phyloP scores from a whole-genome alignment of 2,888 invertebrate genomes.

The Siphlonurus alternatus region DNA sequence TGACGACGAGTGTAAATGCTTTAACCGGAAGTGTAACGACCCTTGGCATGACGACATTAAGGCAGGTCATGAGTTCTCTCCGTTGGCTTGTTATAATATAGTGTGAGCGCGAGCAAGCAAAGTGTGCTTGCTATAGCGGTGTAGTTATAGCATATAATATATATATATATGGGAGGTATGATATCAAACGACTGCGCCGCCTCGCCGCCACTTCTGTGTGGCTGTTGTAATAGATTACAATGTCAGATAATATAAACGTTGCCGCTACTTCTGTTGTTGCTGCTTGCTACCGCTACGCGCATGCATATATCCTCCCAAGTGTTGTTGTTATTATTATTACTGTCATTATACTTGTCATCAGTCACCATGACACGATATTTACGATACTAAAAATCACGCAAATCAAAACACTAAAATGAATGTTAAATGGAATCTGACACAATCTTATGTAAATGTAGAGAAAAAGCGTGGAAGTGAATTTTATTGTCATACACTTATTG shows the following conservation, averaged over 20 bases:
- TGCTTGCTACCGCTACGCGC: background rate
- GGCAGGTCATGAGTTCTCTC: background rate
- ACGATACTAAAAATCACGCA: background rate
- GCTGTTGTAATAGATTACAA: background rate
- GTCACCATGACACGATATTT: too few species aligned
- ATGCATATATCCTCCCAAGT: background rate
- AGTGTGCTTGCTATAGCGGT: background rate
- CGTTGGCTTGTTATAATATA: too few species aligned
- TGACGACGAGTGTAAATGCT: too few species aligned
- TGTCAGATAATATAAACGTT: background rate
- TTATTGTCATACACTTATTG: too few species aligned
- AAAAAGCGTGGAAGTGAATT: too few species aligned
- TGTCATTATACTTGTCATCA: background rate
- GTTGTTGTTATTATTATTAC: too few species aligned
- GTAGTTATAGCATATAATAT: too few species aligned
- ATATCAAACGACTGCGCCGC: background rate
- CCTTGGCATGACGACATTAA: background rate
- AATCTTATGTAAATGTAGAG: too few species aligned
- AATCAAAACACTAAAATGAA: background rate
- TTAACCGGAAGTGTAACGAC: background rate
- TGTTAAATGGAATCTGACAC: too few species aligned
- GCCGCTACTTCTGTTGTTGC: background rate
- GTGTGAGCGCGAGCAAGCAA: background rate
- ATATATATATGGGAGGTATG: background rate
- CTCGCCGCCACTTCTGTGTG: background rate